phyloP scores from a whole-genome alignment of 2,113 vertebrate genomes.

The Lucifuga dentata region DNA sequence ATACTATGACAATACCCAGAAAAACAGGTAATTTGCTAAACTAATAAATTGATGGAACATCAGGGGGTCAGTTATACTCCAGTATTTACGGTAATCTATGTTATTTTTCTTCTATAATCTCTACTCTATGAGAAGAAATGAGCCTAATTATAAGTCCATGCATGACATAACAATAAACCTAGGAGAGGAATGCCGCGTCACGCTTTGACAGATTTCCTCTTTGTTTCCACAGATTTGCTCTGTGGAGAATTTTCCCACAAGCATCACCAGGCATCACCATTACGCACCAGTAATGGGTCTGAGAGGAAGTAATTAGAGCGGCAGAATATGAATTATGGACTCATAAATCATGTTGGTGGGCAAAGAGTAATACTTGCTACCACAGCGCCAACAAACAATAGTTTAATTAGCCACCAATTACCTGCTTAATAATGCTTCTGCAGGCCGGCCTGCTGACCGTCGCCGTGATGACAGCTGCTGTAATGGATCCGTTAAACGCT shows the following conservation, averaged over 20 bases:
- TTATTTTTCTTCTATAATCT: no score
- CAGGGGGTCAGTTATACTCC: no score
- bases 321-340: conserved; percentile 65
- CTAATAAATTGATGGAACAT: no score
- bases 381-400: conserved; percentile 67
- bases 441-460: conserved; percentile 47
- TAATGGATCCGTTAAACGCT: conserved; percentile 42
- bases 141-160: no score
- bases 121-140: no score
- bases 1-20: no score
- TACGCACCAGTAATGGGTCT: conserved; percentile 46
- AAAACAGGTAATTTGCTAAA: no score
- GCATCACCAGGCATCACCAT: conserved; percentile 19
- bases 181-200: no score
- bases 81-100: no score
- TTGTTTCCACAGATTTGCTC: neutral
- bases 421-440: conserved; percentile 69
- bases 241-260: neutral
- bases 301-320: conserved; percentile 61
- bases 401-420: conserved; percentile 72
- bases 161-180: neutral
- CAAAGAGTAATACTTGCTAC: conserved; percentile 52
- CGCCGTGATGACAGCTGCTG: conserved; percentile 6
- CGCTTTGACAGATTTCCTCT: neutral
- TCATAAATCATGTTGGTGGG: conserved; percentile 70